phyloP scores from a whole-genome alignment of 2,888 invertebrate species.

The Mystacides longicornis region DNA sequence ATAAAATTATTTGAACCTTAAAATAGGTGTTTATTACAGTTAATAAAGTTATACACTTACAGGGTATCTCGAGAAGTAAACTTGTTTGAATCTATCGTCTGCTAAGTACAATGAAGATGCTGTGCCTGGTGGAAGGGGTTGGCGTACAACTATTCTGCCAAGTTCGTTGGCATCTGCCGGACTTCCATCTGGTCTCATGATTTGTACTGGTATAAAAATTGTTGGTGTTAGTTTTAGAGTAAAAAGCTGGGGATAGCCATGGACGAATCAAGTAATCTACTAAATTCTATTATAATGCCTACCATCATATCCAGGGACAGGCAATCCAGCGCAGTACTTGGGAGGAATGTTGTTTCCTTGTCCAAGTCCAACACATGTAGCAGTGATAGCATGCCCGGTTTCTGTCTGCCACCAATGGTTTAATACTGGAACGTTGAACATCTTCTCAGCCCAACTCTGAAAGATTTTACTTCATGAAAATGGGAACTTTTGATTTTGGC shows the following conservation, averaged over 20 bases:
- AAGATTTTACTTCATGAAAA: not conserved
- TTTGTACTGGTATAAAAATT: conserved; percentile 47
- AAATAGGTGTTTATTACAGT: too few relatives aligned
- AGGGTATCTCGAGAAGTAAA: conserved; percentile 76
- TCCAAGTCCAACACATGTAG: conserved; percentile 72
- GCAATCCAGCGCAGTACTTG: conserved; percentile 72
- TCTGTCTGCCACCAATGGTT: conserved; percentile 99
- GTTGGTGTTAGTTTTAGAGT: not conserved
- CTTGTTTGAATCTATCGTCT: conserved; percentile 69
- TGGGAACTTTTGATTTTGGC: too few relatives aligned
- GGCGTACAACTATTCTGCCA: conserved; percentile 74
- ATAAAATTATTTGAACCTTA: too few relatives aligned
- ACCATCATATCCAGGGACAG: conserved; percentile 85
- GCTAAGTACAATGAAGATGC: conserved; percentile 77
- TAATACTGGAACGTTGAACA: conserved; percentile 51
- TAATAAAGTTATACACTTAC: conserved; percentile 59
- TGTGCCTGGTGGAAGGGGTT: conserved; percentile 86
- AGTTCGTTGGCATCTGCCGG: conserved; percentile 65
- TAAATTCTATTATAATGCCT: too few relatives aligned
- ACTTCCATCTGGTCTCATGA: conserved; percentile 61
- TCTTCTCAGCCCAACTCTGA: conserved; percentile 44
- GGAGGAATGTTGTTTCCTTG: conserved; percentile 63
- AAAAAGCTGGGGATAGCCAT: not conserved
- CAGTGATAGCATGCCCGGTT: conserved; percentile 84
- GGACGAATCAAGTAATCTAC: not conserved